phyloP scores from a whole-genome alignment of 2,797 vertebrate species.

The Channa striata region DNA sequence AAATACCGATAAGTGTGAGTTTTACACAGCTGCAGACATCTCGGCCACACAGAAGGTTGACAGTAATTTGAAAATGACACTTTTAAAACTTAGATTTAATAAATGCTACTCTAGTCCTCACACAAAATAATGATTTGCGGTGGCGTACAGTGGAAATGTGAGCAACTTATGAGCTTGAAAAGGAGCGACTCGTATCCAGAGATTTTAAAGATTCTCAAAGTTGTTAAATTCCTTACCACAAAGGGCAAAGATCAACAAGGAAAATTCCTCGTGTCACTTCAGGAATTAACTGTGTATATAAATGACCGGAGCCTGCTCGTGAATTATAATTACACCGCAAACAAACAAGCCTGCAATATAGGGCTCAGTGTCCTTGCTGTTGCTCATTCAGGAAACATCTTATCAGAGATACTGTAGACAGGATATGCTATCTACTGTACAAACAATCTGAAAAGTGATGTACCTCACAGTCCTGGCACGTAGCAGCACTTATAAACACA shows the following conservation, averaged over 20 bases:
- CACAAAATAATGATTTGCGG: background rate
- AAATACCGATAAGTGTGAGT: constrained; percentile 39
- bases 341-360: background rate
- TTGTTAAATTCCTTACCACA: too few species aligned
- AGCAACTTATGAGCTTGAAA: background rate
- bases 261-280: constrained; percentile 3
- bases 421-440: constrained; percentile 40
- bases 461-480: constrained; percentile 20
- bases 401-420: constrained; percentile 55
- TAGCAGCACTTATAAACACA: constrained; percentile 40
- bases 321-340: background rate
- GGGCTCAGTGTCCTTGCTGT: background rate
- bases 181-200: too few species aligned
- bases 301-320: background rate
- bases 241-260: too few species aligned
- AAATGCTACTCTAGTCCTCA: background rate
- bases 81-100: background rate
- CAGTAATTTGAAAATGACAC: background rate
- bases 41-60: background rate
- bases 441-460: constrained; percentile 13
- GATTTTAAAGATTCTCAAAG: background rate
- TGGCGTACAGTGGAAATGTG: background rate
- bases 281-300: constrained; percentile 17
- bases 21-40: constrained; percentile 26
- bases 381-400: constrained; percentile 38